Evolutionary conservation across 2,888 invertebrate genomes (phyloP).

Genomic region (Icerya purchasi): DNA sequence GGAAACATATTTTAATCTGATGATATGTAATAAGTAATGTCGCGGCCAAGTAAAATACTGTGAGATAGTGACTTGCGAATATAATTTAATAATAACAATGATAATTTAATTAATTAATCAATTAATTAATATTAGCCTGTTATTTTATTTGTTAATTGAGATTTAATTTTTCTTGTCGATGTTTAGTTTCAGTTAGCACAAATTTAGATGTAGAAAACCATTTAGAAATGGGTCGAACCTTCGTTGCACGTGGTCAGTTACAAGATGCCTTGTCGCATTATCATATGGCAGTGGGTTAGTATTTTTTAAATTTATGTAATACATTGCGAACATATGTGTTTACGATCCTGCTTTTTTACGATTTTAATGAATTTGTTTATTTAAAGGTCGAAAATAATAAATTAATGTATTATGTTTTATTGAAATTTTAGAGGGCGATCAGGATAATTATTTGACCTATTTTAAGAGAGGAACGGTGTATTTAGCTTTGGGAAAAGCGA

Average conservation of each 20-base stretch:
- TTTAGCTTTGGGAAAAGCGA: slow-evolving; percentile 84
- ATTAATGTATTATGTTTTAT: slow-evolving; percentile 1
- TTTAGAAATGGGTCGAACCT: slow-evolving; percentile 78
- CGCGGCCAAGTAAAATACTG: too few species aligned
- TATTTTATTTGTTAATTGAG: too few species aligned
- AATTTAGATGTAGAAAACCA: slow-evolving; percentile 63
- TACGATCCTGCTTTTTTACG: background rate
- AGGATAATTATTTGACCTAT: slow-evolving; percentile 83
- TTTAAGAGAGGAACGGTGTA: slow-evolving; percentile 91
- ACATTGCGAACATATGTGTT: background rate
- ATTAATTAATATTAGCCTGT: too few species aligned
- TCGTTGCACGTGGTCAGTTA: slow-evolving; percentile 77
- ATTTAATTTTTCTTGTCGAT: too few species aligned
- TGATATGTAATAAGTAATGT: too few species aligned
- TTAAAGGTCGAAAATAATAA: background rate
- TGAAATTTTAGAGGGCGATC: slow-evolving; percentile 63
- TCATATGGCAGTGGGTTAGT: slow-evolving; percentile 85
- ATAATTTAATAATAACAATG: too few species aligned
- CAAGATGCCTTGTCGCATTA: slow-evolving; percentile 92
- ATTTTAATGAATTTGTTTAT: background rate
- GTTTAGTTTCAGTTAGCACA: slow-evolving; percentile 2
- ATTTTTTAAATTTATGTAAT: background rate
- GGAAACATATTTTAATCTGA: too few species aligned
- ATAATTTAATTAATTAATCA: too few species aligned
- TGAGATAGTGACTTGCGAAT: too few species aligned